Evolutionary conservation across 2,797 vertebrate genomes (phyloP), one percentile per base, ranked within the genome.

Genomic region (Falco rusticolus): DNA sequence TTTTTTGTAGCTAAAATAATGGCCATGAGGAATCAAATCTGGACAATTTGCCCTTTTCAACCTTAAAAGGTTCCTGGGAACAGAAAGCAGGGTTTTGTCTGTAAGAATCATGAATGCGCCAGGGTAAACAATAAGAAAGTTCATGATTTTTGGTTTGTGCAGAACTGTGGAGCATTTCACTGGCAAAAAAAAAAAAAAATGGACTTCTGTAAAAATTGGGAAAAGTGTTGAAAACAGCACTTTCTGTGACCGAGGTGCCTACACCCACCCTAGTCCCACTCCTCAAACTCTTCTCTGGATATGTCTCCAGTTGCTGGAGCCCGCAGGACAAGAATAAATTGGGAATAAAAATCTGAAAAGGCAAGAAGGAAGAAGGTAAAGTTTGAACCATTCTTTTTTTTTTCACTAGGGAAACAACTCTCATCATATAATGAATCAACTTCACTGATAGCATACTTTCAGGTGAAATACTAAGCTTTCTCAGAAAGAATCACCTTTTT

Each of bases 281-380:
- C 34, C 41, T 65, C 45, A 75, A 76, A 41, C 25, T 39, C 18
- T 71, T 10, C 16, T 57, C 25, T 31, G 14, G 24, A 60, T 45
- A 19, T 33, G 9, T 14, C 8, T 34, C 16, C 19, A 68, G 61
- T 31, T 41, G 16, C 60, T 81, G 56, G 51, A 53, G 25, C 21
- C 2, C 1, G 33, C 34, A 81, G 43, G 34, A 75, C 17, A 51
- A 87, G 90, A 93, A 90, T 48, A 96, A 91, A 80, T 57, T 48
- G 26, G 33, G 61, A 95, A 88, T 87, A 95, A 95, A 97, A 83
- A 96, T 93, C 75, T 11, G 3, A 92, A 96, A 92, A 91, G 17
- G 22, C 77, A 66, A 94, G 68, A 96, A 93, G 37, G 37, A 37
- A 54, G 64, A 87, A 96, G 71, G 48, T 26, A 89, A 92, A 39